Base-by-base conservation (phyloP, 2,888 invertebrate genomes). In the Craniophora ligustri region DNA sequence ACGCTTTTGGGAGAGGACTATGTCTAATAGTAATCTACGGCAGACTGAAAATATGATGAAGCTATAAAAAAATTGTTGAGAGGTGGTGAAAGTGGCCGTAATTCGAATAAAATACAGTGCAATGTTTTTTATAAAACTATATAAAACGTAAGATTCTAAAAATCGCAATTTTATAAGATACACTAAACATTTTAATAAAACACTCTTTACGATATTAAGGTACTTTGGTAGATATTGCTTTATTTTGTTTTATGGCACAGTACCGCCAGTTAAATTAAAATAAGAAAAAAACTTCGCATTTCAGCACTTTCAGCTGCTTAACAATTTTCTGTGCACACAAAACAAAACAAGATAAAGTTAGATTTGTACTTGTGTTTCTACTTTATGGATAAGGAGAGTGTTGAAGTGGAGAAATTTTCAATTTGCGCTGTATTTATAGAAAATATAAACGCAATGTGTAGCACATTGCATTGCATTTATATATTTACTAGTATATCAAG, bases 171-270 rank as follows among this genome's bases (percentile, higher is more conserved):
- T 68, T 63, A 62, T 14, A 34, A 41, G 36, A 16, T 11, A 34
- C 26, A 7, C 38, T 42, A 38, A 58, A 50, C 35, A 32, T 54
- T 74, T 71, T 67, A 70, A 54, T 70, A 58, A 56, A 59, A 50
- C 61, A 61, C 67, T n/a, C n/a, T 72, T 72, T 64, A 74, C 54
- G 71, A 71, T 45, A 40, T 42, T 35, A 53, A 47, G 42, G 67
- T 47, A 64, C 61, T 71, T 49, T 35, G 3, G 16, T 8, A 23
- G 65, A 73, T 64, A 64, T 63, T 73, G 46, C 60, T 56, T 63
- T 64, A 61, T 67, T 60, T 58, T 38, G 10, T 60, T 72, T 73
- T 64, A 72, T 56, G 44, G 13, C 46, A 13, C n/a, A 26, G 40
- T 42, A 10, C 38, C 16, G 0, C 21, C 15, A 40, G 34, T 47